These are phyloP conservation scores for Serrognathus titanus DNA, from an alignment of 2,888 invertebrate species.

Conservation along the genomic window DNA sequence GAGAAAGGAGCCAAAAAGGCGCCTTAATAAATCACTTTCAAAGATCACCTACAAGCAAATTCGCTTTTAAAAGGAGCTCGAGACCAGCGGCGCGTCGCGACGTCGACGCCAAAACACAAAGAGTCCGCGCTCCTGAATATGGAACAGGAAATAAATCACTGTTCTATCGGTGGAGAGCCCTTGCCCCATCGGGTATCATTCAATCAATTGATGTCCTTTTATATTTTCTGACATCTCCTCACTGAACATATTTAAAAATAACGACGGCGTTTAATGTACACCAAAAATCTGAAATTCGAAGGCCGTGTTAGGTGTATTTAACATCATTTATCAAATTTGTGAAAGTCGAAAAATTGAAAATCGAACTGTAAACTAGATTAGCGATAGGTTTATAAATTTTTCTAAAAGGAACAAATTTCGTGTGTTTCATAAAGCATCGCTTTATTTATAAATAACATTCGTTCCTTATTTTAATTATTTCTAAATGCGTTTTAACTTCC, in stretches of 20 bases:
- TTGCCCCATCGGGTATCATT: constrained; percentile 27
- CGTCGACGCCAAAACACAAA: constrained; percentile 30
- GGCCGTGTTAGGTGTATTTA: too few species aligned
- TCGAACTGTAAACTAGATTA: too few species aligned
- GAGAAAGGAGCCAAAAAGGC: constrained; percentile 29
- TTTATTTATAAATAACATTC: too few species aligned
- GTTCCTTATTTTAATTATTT: too few species aligned
- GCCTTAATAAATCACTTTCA: constrained; percentile 40
- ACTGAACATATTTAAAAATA: constrained; percentile 17
- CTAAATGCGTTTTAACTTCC: too few species aligned
- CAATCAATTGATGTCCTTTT: constrained; percentile 30
- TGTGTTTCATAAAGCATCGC: too few species aligned
- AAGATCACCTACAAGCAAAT: constrained; percentile 40
- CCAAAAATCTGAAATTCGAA: too few species aligned
- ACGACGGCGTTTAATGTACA: background rate
- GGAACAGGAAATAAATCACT: constrained; percentile 36
- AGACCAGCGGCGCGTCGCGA: constrained; percentile 25
- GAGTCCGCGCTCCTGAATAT: constrained; percentile 33
- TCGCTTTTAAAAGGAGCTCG: constrained; percentile 36
- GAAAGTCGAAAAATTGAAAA: too few species aligned
- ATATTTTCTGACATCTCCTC: constrained; percentile 17
- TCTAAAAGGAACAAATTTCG: too few species aligned
- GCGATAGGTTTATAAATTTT: too few species aligned
- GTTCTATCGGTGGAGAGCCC: constrained; percentile 28
- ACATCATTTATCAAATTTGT: too few species aligned